Evolutionary conservation across 1,140 invertebrate species (phyloP).

Genomic region (Pachypeltis micranthus): DNA sequence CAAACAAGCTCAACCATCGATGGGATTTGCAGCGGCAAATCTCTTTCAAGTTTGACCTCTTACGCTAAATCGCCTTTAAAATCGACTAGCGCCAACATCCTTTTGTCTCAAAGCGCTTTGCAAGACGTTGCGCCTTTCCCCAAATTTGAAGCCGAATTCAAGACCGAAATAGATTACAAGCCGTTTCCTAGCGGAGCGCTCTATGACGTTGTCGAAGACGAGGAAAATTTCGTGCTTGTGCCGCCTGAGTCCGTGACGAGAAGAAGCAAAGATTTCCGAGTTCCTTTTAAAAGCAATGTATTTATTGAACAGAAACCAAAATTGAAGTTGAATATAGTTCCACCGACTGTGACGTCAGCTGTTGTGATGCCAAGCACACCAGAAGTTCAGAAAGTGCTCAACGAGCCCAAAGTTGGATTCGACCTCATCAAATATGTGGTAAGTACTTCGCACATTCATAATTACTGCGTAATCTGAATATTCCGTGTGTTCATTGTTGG

Average conservation of each 20-base stretch:
- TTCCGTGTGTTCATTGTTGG: no score
- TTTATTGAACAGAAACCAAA: conserved; percentile 3
- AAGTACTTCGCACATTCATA: background rate
- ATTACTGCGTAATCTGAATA: background rate
- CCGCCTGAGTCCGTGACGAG: background rate
- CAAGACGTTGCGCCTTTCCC: background rate
- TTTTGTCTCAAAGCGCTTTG: background rate
- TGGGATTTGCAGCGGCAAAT: background rate
- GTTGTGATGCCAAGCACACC: conserved; percentile 15
- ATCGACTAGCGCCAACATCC: conserved; percentile 5
- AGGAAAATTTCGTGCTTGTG: background rate
- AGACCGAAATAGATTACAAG: background rate
- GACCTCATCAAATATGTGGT: conserved; percentile 33
- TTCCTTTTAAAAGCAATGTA: background rate
- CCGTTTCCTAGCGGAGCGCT: background rate
- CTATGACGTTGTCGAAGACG: background rate
- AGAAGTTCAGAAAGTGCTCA: conserved; percentile 20
- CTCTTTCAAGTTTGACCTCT: background rate
- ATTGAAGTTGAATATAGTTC: conserved; percentile 15
- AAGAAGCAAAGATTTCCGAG: background rate
- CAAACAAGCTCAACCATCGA: background rate
- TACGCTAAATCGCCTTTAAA: conserved; percentile 7
- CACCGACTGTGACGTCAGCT: background rate
- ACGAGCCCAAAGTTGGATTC: conserved; percentile 30
- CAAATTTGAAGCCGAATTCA: background rate